Percentiles rank a stretch among this genome's conserved stretches.
Evolutionary conservation across 2,888 invertebrate genomes (phyloP).

Genomic region (Sialis fuliginosa): DNA sequence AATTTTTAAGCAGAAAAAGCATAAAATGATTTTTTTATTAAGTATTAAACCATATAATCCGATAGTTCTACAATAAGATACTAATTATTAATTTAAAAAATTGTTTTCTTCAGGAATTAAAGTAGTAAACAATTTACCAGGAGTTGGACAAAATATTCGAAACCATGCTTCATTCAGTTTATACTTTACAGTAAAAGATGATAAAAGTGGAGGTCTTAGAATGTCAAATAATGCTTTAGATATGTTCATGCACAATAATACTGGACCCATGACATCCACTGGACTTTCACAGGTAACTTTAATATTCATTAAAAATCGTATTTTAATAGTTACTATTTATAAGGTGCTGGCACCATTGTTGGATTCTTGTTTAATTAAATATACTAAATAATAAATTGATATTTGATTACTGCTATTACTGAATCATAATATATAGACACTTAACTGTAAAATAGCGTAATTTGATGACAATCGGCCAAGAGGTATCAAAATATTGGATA

Average conservation of each 20-base stretch:
- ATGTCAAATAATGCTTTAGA: conserved; percentile 3
- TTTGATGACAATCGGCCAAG: too few relatives aligned
- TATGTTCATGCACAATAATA: conserved; percentile 4
- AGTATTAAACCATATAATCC: too few relatives aligned
- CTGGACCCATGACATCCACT: conserved; percentile 8
- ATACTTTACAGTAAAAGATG: conserved; percentile 6
- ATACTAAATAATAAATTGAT: too few relatives aligned
- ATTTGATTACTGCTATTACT: too few relatives aligned
- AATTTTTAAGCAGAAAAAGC: not conserved
- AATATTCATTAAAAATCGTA: not conserved
- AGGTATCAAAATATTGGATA: too few relatives aligned
- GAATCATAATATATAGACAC: too few relatives aligned
- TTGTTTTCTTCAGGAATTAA: conserved; percentile 11
- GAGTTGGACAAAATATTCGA: conserved; percentile 18
- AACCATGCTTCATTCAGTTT: conserved; percentile 10
- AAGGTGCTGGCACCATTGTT: too few relatives aligned
- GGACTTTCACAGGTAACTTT: conserved; percentile 8
- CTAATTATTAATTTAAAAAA: not conserved
- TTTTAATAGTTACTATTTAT: too few relatives aligned
- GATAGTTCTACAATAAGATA: not conserved
- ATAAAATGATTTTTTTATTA: not conserved
- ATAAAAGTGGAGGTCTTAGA: conserved; percentile 1
- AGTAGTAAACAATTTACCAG: conserved; percentile 20
- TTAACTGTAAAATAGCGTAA: too few relatives aligned
- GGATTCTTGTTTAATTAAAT: too few relatives aligned